Evolutionary conservation across 2,797 vertebrate species (phyloP), one percentile per base, ranked within the genome.

Genomic region (Melanotaenia maccullochi): DNA sequence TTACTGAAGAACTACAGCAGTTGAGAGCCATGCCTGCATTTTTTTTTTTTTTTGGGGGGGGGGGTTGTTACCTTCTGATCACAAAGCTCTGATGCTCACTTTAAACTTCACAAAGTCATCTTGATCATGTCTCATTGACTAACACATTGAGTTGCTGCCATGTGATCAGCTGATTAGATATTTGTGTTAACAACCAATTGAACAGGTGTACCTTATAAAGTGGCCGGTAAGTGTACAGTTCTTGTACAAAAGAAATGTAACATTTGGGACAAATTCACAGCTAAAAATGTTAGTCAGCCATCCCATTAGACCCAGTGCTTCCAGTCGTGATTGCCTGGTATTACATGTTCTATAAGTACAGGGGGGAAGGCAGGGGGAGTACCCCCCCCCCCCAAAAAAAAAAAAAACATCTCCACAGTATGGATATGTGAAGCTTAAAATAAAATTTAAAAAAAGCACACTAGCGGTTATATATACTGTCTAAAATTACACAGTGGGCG

Each of bases 381-480:
- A 20, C 18, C 11, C 18, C 11, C 7, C 32, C 32, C 32, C 32
- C 32, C 30, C 30, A 2, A 30, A 30, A 13, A 38, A 38, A 13
- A 13, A 18, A 18, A 40, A 13, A 3, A 0, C 22, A 1, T 6
- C 25, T 12, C 11, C n/a, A 25, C 22, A 0, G 28, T 5, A 55
- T 25, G 25, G 9, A 24, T 28, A 32, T 32, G 52, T 42, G 20
- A 40, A 70, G n/a, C 14, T 40, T 8, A 9, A 36, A 20, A 63
- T 55, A 69, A 56, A 68, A 4, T 30, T 4, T 72, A 60, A 58
- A 9, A 77, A 69, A 71, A 54, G 75, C 40, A 82, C 74, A 81
- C 81, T 76, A 79, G 71, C 75, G 70, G 83, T 73, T 82, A 82
- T 89, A 85, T 90, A 81, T 90, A 79, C 57, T 51, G 62, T 24